Evolutionary conservation across 1,140 invertebrate species (phyloP).

Genomic region (Neelides sp.): DNA sequence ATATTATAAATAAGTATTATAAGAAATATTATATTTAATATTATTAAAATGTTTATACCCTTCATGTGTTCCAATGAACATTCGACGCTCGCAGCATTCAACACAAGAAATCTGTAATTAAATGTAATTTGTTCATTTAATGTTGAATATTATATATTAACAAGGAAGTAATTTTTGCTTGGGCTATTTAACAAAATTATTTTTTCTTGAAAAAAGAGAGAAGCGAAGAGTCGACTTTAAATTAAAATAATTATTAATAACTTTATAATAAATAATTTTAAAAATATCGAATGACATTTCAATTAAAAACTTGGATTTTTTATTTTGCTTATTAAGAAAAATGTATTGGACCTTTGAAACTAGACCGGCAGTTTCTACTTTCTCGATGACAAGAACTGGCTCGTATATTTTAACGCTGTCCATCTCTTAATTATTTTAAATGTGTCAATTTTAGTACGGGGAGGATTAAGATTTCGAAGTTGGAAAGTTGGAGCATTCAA

Average conservation of each 20-base stretch:
- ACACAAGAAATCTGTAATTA: conserved; percentile 24
- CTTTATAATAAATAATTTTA: too few relatives aligned
- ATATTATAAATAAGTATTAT: neutral
- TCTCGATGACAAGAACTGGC: conserved; percentile 19
- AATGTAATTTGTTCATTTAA: neutral
- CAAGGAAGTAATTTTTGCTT: neutral
- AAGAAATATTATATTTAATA: neutral
- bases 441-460: too few relatives aligned
- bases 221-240: too few relatives aligned
- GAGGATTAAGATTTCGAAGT: too few relatives aligned
- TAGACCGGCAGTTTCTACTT: conserved; percentile 15
- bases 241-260: too few relatives aligned
- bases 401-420: conserved; percentile 19
- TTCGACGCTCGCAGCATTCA: conserved; percentile 26
- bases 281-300: neutral
- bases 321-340: too few relatives aligned
- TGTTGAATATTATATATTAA: neutral
- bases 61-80: conserved; percentile 28
- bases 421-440: conserved; percentile 1
- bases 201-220: too few relatives aligned
- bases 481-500: too few relatives aligned
- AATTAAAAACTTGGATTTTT: neutral
- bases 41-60: conserved; percentile 13
- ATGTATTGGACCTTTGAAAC: conserved; percentile 25
- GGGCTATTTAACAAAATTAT: too few relatives aligned